Percentiles rank a stretch among this genome's conserved stretches.
Evolutionary conservation across 2,888 invertebrate genomes (phyloP).

Genomic region (Tipula vernalis): DNA sequence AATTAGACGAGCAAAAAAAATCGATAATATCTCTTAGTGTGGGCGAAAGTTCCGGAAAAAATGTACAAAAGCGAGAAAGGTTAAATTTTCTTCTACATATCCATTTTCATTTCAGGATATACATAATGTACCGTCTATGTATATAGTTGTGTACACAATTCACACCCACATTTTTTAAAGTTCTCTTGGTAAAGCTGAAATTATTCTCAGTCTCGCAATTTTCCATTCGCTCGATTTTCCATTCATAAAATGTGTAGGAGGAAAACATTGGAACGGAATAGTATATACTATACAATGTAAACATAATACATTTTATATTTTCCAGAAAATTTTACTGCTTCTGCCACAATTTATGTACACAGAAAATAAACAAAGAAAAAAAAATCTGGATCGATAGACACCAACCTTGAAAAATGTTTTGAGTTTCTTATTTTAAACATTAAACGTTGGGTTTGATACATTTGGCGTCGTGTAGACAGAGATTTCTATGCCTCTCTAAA

Average conservation of each 20-base stretch:
- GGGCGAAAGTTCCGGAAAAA: neutral
- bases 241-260: neutral
- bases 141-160: neutral
- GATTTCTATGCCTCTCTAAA: no score
- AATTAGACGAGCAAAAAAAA: no score
- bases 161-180: neutral
- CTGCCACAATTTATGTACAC: neutral
- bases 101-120: neutral
- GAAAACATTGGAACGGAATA: neutral
- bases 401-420: neutral
- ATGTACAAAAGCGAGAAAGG: neutral
- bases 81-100: neutral
- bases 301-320: neutral
- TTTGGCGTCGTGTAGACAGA: neutral
- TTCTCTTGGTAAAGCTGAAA: neutral
- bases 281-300: neutral
- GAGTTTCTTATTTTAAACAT: neutral
- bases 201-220: neutral
- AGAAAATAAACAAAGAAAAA: neutral
- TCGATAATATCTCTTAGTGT: neutral
- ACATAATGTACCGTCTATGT: neutral
- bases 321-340: neutral
- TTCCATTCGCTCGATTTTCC: neutral
- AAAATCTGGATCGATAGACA: neutral
- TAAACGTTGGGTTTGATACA: neutral